These are phyloP conservation scores for Drosophila santomea DNA, from an alignment of 1,140 invertebrate species.

Conservation along the genomic window DNA sequence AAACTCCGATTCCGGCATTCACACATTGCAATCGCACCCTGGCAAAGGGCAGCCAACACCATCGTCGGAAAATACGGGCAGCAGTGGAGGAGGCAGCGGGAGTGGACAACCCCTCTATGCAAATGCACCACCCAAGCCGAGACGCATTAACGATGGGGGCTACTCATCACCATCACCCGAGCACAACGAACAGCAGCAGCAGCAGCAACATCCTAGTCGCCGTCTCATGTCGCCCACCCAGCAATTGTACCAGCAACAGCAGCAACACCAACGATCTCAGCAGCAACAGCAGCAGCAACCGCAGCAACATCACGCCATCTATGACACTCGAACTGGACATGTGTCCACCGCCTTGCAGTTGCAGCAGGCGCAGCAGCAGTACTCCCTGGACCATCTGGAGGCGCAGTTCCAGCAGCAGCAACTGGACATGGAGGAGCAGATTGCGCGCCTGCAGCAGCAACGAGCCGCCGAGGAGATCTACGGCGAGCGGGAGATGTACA, in stretches of 20 bases:
- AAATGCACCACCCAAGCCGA: constrained; percentile 94
- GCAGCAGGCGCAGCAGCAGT: constrained; percentile 76
- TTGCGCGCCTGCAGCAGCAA: constrained; percentile 72
- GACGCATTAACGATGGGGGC: constrained; percentile 89
- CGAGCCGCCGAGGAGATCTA: constrained; percentile 77
- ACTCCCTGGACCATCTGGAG: constrained; percentile 74
- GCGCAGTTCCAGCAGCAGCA: constrained; percentile 79
- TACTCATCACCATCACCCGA: constrained; percentile 90
- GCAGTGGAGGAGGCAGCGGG: constrained; percentile 22
- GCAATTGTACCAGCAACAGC: constrained; percentile 83
- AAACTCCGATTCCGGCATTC: constrained; percentile 87
- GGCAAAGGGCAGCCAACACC: constrained; percentile 82
- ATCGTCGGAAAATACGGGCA: constrained; percentile 66
- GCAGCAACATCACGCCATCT: constrained; percentile 83
- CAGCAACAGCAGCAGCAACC: constrained; percentile 67
- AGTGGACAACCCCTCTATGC: constrained; percentile 91
- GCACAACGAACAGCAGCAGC: constrained; percentile 81
- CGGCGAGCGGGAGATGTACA: constrained; percentile 78
- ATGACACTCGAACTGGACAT: constrained; percentile 78
- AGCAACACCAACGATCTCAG: constrained; percentile 68
- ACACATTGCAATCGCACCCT: constrained; percentile 85
- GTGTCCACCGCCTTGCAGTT: constrained; percentile 75
- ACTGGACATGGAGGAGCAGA: constrained; percentile 81
- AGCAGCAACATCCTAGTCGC: constrained; percentile 69
- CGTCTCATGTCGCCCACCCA: constrained; percentile 82